phyloP scores from a whole-genome alignment of 2,797 vertebrate species.

The Leptodactylus fallax region DNA sequence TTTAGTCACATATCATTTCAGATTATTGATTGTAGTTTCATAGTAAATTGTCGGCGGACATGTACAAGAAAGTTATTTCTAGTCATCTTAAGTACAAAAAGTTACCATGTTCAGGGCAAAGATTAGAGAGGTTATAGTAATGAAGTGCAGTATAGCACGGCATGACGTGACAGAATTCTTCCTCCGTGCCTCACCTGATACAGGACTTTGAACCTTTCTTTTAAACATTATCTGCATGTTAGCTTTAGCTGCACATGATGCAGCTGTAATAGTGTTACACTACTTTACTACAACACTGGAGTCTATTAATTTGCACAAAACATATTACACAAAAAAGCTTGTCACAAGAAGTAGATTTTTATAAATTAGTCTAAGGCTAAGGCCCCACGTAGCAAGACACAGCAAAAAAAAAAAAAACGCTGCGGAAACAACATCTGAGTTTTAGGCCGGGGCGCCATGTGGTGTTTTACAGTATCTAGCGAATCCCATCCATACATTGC shows the following conservation, averaged over 20 bases:
- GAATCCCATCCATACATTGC: no score
- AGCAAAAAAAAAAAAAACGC: no score
- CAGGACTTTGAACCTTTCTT: constrained; percentile 45
- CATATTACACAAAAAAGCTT: no score
- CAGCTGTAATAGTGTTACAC: neutral
- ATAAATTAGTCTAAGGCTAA: no score
- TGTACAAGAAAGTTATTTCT: neutral
- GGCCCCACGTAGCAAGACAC: no score
- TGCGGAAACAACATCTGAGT: no score
- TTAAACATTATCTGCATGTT: constrained; percentile 23
- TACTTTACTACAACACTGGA: no score
- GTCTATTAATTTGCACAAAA: no score
- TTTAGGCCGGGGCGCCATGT: no score
- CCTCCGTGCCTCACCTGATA: neutral
- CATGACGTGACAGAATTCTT: constrained; percentile 37
- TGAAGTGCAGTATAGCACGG: neutral
- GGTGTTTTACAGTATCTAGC: no score
- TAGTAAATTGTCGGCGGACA: neutral
- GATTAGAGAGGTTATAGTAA: neutral
- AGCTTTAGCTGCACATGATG: neutral
- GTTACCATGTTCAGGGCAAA: neutral
- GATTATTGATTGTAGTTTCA: neutral
- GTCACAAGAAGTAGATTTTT: no score
- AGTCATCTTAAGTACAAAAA: neutral
- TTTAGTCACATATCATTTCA: neutral